Evolutionary conservation across 1,140 invertebrate genomes (phyloP), one percentile per base, ranked within the genome.

Genomic region (Achatina immaculata): DNA sequence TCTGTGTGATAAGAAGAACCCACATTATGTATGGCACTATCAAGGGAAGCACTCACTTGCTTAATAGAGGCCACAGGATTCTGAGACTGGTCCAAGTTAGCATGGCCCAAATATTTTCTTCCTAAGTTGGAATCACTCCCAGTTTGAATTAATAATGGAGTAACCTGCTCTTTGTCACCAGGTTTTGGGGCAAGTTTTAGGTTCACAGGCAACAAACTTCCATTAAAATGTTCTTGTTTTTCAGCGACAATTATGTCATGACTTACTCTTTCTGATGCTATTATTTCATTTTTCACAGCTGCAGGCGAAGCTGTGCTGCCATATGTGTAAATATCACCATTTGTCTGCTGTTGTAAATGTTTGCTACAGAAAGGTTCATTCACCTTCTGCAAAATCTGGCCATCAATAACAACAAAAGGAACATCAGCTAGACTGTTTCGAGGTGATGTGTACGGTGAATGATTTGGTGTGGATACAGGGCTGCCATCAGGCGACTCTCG

Each of bases 401-500:
- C 72, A 51, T 74, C 72, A 40, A 42, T 43, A 45, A 43, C 28
- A 48, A 45, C 16, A 24, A 28, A 71, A 65, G 40, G 38, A 24
- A 40, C 48, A 31, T 89, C 86, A 36, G 83, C 79, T 66, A 87
- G 78, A 76, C 87, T 88, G 78, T 85, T 84, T 71, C 84, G 84
- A 6, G 88, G 88, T 24, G 88, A 88, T 76, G 87, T 85, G 14
- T 85, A 84, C 1, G 88, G 88, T 6, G 87, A 88, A 75, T 89
- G 86, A 42, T 86, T 85, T 1, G 88, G 88, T 0, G 88, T 89
- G 48, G 88, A 89, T 6, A 89, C 88, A 0, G 88, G 88, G 81
- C 88, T 89, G 0, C 88, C 88, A 62, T 89, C 88, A 28, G 84
- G 86, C 3, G 87, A 88, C 16, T 82, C 81, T 43, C 81, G 58